Conservation (phyloP, 2,797 vertebrate species). For the Anguilla pacifica region DNA sequence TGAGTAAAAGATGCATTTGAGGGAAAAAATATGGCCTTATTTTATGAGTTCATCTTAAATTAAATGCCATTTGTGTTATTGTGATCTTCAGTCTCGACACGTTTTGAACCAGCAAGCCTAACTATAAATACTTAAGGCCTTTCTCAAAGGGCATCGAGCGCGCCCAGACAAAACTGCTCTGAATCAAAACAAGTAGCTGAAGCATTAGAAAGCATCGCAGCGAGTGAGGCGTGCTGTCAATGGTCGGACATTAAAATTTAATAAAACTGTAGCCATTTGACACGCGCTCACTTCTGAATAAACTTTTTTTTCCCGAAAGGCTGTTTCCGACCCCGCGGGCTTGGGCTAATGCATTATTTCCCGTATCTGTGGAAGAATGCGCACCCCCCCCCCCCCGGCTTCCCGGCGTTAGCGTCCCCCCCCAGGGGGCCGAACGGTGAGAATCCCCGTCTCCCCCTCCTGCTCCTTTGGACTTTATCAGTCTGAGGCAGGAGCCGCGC, state of each 20-base stretch:
- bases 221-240: neutral
- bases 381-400: neutral
- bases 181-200: neutral
- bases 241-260: neutral
- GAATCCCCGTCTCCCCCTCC: constrained; percentile 1
- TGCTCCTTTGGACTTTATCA: constrained; percentile 8
- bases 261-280: neutral
- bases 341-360: neutral
- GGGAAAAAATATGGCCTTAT: constrained; percentile 56
- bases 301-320: neutral
- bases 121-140: constrained; percentile 57
- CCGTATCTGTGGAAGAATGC: neutral
- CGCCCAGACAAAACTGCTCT: neutral
- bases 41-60: constrained; percentile 30
- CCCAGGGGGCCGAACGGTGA: neutral
- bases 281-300: neutral
- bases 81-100: neutral
- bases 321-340: neutral
- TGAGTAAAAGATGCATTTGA: constrained; percentile 53
- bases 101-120: constrained; percentile 49
- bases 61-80: constrained; percentile 53
- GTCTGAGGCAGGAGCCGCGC: neutral
- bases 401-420: neutral
- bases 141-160: neutral
- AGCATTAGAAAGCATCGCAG: neutral